Conservation (phyloP, 1,140 invertebrate genomes). For the Diorhabda elongata region DNA sequence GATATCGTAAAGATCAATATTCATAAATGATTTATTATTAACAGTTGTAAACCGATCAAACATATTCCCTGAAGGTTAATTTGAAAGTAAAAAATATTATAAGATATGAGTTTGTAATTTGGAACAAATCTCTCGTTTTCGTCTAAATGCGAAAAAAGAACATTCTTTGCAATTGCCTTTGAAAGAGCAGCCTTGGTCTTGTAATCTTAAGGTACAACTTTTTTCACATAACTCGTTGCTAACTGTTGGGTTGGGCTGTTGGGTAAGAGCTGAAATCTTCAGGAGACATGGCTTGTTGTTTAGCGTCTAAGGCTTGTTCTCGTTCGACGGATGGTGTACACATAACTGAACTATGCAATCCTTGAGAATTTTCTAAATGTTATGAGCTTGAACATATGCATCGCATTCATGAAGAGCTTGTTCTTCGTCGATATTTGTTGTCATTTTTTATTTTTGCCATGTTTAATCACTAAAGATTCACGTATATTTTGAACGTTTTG, state of each 20-base stretch:
- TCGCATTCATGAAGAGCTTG: constrained; percentile 90
- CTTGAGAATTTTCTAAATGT: constrained; percentile 92
- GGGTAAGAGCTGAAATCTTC: constrained; percentile 81
- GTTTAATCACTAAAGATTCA: not conserved
- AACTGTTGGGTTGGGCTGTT: constrained; percentile 65
- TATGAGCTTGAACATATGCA: constrained; percentile 89
- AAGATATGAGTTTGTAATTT: too few species aligned
- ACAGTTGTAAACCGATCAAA: too few species aligned
- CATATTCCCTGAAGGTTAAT: too few species aligned
- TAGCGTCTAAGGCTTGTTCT: constrained; percentile 80
- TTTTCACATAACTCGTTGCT: constrained; percentile 94
- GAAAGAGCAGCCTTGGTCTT: constrained; percentile 99
- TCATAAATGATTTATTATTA: too few species aligned
- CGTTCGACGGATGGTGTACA: constrained; percentile 93
- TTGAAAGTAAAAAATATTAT: too few species aligned
- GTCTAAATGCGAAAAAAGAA: constrained; percentile 96
- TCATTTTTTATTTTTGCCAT: constrained; percentile 25
- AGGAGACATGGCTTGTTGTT: constrained; percentile 74
- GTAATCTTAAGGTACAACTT: constrained; percentile 99
- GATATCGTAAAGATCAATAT: too few species aligned
- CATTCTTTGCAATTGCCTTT: constrained; percentile 97
- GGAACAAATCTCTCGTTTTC: constrained; percentile 84
- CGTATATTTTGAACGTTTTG: too few species aligned
- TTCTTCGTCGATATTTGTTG: constrained; percentile 63
- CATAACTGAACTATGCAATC: constrained; percentile 98